Evolutionary conservation across 2,797 vertebrate species (phyloP).

Genomic region (Siniperca obscura): DNA sequence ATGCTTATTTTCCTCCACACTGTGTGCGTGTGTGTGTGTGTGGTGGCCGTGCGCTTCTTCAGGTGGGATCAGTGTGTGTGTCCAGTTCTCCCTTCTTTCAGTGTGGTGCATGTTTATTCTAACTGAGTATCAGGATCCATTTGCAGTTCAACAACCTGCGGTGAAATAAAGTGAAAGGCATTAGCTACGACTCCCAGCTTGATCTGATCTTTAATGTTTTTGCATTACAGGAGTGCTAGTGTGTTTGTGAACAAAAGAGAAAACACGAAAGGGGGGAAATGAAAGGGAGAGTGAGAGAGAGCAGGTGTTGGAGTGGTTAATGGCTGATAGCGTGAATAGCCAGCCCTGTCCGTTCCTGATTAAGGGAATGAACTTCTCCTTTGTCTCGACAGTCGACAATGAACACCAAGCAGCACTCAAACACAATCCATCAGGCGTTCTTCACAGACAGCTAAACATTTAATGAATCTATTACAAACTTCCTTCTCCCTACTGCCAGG

Average conservation of each 20-base stretch:
- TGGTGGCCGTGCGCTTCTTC: slow-evolving; percentile 21
- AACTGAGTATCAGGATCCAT: slow-evolving; percentile 32
- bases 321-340: slow-evolving; percentile 78
- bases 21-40: slow-evolving; percentile 12
- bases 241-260: slow-evolving; percentile 63
- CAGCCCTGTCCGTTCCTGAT: slow-evolving; percentile 55
- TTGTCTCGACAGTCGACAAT: slow-evolving; percentile 75
- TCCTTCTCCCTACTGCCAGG: slow-evolving; percentile 31
- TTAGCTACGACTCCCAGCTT: slow-evolving; percentile 47
- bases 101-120: background rate
- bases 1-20: background rate
- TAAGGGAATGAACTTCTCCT: slow-evolving; percentile 73
- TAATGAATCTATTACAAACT: slow-evolving; percentile 67
- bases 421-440: slow-evolving; percentile 63
- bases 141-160: slow-evolving; percentile 73
- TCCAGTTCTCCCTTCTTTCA: slow-evolving; percentile 15
- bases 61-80: slow-evolving; percentile 7
- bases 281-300: slow-evolving; percentile 76
- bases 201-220: slow-evolving; percentile 46
- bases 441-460: slow-evolving; percentile 64
- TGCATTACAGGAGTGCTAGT: slow-evolving; percentile 16
- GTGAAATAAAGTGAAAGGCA: slow-evolving; percentile 54
- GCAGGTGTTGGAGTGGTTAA: slow-evolving; percentile 86
- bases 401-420: slow-evolving; percentile 69
- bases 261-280: slow-evolving; percentile 36